Percentiles rank a stretch among this genome's conserved stretches.
phyloP scores from a whole-genome alignment of 1,140 invertebrate species.

The Microplitis demolitor region DNA sequence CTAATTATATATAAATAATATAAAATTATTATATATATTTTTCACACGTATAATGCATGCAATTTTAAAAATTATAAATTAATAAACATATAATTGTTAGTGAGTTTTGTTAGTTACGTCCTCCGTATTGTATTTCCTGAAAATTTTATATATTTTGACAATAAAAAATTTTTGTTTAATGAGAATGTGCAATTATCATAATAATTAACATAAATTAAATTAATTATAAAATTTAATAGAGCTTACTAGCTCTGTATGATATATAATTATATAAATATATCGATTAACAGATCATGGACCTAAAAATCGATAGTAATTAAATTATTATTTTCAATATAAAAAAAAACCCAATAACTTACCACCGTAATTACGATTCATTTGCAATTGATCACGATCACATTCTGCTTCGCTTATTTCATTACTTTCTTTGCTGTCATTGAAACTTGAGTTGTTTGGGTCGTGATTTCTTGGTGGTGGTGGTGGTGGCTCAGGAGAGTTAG shows the following conservation, averaged over 20 bases:
- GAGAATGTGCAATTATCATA: too few relatives aligned
- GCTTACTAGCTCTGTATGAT: background rate
- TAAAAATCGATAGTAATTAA: too few relatives aligned
- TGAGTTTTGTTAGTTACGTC: background rate
- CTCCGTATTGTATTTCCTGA: background rate
- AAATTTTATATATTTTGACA: background rate
- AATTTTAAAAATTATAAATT: background rate
- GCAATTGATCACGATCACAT: conserved; percentile 80
- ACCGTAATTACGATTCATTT: conserved; percentile 73
- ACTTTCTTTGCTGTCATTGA: conserved; percentile 90
- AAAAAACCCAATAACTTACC: conserved; percentile 63
- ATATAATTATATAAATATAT: background rate
- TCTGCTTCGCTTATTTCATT: conserved; percentile 93
- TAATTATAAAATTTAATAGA: too few relatives aligned
- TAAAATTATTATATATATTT: background rate
- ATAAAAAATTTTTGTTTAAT: too few relatives aligned
- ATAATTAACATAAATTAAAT: background rate
- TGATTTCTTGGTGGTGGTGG: conserved; percentile 79
- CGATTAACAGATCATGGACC: background rate
- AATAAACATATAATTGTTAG: background rate
- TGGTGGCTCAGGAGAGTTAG: conserved; percentile 78
- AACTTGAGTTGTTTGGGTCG: conserved; percentile 74
- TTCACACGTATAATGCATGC: background rate
- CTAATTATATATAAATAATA: background rate
- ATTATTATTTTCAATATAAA: too few relatives aligned